Base-by-base conservation (phyloP, 2,888 invertebrate genomes). In the Tetragonisca angustula region DNA sequence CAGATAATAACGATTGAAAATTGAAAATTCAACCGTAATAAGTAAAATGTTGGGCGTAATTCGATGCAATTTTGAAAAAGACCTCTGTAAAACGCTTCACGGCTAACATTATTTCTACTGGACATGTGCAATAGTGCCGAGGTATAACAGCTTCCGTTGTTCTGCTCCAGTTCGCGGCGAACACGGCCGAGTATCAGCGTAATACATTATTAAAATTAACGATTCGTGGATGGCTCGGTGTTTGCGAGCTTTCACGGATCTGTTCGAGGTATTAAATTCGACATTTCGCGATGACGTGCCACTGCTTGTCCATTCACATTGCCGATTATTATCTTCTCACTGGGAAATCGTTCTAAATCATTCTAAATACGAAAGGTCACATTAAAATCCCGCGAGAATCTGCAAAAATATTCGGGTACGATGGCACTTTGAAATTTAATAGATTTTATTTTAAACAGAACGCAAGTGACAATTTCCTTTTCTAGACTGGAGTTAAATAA, bases 121-220 rank as follows among this genome's bases (percentile, higher is more conserved):
- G 52, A 62, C 56, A 64, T 64, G 81, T 72, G 62, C 68, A 62
- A 62, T 64, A 24, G 43, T n/a, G 27, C 19, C 36, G 27, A 36
- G 36, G 52, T 62, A 64, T 76, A 81, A 83, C 72, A 72, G 76
- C 50, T 81, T 76, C 76, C 76, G 67, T 72, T 72, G 72, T 76
- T 76, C 76, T 64, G 83, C 56, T 81, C 76, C 61, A 76, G 56
- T 81, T 83, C 56, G 32, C 59, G 24, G n/a, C 27, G 21, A 50
- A 62, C 56, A 56, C 21, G 32, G 72, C 56, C 56, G 62, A 43
- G 81, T 68, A 72, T 81, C 76, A 50, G 24, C 43, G 68, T 49
- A 43, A 81, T 68, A 69, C 81, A 76, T 83, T 76, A 83, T 76
- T 81, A 76, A 83, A 76, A 83, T 72, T 81, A 81, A 81, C 72